phyloP scores from a whole-genome alignment of 1,140 invertebrate genomes.

The Scaptomyza montana region DNA sequence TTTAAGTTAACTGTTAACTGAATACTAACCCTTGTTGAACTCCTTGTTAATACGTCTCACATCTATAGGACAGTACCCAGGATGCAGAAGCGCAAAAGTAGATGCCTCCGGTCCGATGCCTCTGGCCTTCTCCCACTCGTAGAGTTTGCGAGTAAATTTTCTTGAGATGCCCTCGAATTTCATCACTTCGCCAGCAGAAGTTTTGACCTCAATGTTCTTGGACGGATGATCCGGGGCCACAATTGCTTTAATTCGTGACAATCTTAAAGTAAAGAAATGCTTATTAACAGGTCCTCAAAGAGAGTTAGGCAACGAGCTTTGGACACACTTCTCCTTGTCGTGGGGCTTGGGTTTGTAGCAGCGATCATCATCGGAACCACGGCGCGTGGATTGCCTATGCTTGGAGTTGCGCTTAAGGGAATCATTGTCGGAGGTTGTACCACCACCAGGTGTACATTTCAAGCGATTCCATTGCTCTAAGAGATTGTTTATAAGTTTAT shows the following conservation, averaged over 20 bases:
- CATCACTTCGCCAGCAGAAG: slow-evolving; percentile 90
- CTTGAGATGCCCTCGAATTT: slow-evolving; percentile 93
- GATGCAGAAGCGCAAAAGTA: slow-evolving; percentile 90
- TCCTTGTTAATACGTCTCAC: slow-evolving; percentile 75
- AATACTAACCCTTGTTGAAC: slow-evolving; percentile 57
- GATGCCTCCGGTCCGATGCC: slow-evolving; percentile 92
- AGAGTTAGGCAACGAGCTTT: neutral
- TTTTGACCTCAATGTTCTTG: slow-evolving; percentile 91
- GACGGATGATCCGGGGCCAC: slow-evolving; percentile 84
- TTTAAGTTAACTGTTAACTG: too few relatives aligned
- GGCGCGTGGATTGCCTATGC: slow-evolving; percentile 56
- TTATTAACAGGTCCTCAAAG: neutral
- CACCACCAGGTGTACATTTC: slow-evolving; percentile 77
- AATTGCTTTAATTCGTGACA: slow-evolving; percentile 87
- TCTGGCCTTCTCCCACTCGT: slow-evolving; percentile 94
- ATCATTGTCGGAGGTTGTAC: slow-evolving; percentile 68
- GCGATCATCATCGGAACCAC: slow-evolving; percentile 74
- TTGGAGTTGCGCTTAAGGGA: slow-evolving; percentile 69
- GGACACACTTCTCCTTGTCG: slow-evolving; percentile 75
- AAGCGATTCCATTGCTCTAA: slow-evolving; percentile 88
- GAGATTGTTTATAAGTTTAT: neutral
- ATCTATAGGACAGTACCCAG: slow-evolving; percentile 84
- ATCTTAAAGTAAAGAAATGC: slow-evolving; percentile 70
- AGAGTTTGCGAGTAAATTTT: slow-evolving; percentile 94
- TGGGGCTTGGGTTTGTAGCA: slow-evolving; percentile 74